Evolutionary conservation across 1,140 invertebrate species (phyloP), one percentile per base, ranked within the genome.

Genomic region (Orchesella cincta): DNA sequence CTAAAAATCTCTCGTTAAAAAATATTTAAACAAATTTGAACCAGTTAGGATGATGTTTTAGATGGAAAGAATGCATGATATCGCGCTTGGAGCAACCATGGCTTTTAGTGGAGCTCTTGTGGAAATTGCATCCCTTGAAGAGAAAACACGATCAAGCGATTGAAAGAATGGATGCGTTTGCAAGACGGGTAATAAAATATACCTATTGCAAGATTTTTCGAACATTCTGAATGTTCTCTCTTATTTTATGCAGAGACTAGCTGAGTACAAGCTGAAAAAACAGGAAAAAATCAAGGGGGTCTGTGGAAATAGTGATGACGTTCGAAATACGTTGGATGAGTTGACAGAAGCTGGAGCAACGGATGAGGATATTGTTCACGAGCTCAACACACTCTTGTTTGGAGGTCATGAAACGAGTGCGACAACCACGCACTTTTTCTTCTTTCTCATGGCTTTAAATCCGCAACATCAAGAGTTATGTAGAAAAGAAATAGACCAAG

Each of bases 401-500:
- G 62, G 26, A 5, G 62, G 62, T 67, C 62, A 67, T 33, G 62
- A 67, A 33, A 67, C 62, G 29, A 29, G 62, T 8, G 62, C 62
- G 5, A 31, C 62, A 3, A 33, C 62, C 29, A 31, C 33, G n/a
- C 62, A 67, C n/a, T 67, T 67, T 23, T 67, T 67, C 62, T 67
- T 26, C 62, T 67, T 67, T 29, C 14, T 29, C 1, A 67, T 67
- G 62, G 62, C 62, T 18, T 12, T 33, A 8, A 29, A 67, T 67
- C 62, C 62, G 8, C 3, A 67, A 31, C 8, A 31, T 23, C 62
- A 67, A n/a, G 31, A 29, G 12, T 14, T 5, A 2, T 67, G 62
- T 33, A 67, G 62, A n/a, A 67, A 67, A 23, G 62, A 67, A 67
- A 33, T 67, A 18, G n/a, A n/a, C n/a, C n/a, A n/a, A n/a, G n/a